phyloP scores from a whole-genome alignment of 1,140 invertebrate genomes.

The Drosophila takahashii region DNA sequence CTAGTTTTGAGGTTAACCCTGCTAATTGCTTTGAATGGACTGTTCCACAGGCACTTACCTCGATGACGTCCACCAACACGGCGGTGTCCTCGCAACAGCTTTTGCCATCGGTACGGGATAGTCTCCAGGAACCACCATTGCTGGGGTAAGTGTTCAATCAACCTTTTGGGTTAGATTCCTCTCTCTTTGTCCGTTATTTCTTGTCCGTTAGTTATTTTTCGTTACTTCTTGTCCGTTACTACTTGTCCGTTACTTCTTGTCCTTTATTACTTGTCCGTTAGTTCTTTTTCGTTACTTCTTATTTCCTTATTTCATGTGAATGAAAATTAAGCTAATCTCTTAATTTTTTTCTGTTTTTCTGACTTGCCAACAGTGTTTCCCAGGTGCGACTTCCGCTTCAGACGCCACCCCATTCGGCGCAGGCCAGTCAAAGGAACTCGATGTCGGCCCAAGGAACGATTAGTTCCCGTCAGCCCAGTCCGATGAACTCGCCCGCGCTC shows the following conservation, averaged over 20 bases:
- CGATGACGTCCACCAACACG: conserved; percentile 87
- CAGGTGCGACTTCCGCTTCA: conserved; percentile 73
- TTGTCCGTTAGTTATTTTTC: background rate
- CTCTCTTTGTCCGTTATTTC: too few relatives aligned
- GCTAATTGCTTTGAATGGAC: background rate
- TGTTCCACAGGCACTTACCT: conserved; percentile 88
- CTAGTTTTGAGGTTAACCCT: background rate
- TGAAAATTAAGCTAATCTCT: too few relatives aligned
- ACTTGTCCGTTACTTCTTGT: background rate
- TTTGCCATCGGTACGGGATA: conserved; percentile 89
- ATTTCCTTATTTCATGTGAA: too few relatives aligned
- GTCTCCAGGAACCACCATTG: conserved; percentile 85
- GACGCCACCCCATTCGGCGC: conserved; percentile 72
- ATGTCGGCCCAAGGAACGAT: conserved; percentile 75
- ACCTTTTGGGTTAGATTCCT: too few relatives aligned
- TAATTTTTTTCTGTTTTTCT: background rate
- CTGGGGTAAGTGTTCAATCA: conserved; percentile 59
- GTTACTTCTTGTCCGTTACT: background rate
- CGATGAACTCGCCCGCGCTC: conserved; percentile 85
- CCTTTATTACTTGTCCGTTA: background rate
- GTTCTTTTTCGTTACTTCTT: background rate
- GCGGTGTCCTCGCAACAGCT: conserved; percentile 86
- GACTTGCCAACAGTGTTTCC: conserved; percentile 59
- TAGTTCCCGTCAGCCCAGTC: conserved; percentile 75
- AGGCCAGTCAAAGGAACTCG: conserved; percentile 79